Base-by-base conservation (phyloP, 2,113 vertebrate genomes). In the Probosciger aterrimus region DNA sequence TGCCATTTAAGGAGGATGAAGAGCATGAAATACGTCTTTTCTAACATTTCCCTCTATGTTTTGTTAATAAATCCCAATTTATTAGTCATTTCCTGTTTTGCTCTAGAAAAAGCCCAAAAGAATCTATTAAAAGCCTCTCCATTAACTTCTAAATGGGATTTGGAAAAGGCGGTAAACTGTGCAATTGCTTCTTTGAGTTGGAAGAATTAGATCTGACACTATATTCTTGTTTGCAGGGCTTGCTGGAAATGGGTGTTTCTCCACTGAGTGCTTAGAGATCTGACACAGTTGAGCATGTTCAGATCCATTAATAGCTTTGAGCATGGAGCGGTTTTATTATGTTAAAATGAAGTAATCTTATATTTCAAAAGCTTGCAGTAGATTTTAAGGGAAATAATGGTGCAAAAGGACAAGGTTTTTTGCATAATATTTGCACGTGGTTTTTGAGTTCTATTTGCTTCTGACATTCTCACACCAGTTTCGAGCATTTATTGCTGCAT, bases 41-140 rank as follows among this genome's bases (percentile, higher is more conserved):
- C 82, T 82, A 88, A 35, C 2, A 5, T 93, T 88, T 90, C 53
- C 53, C n/a, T 86, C 7, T 70, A n/a, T 47, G 44, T 65, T 93
- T 84, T 86, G 20, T 76, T 89, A 87, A 82, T 90, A 84, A 76
- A 89, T 73, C 18, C 31, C 30, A 59, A 18, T 79, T 93, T 82
- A 94, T 92, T 84, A 93, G 62, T 94, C 1, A 82, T 82, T 96
- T 95, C 93, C 73, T 85, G 82, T 91, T 95, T 96, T 97, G 41
- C 55, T 88, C 62, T 65, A 78, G 73, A 78, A 90, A 88, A 90
- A 84, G 13, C 13, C 23, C 14, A 43, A 44, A 92, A 86, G 14
- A 65, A 76, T 53, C 60, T 92, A 49, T 96, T 92, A 86, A 89
- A 90, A 91, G 27, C 24, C 41, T 84, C 64, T 91, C 55, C 44